Evolutionary conservation across 2,797 vertebrate genomes (phyloP).

Genomic region (Peromyscus nudipes): DNA sequence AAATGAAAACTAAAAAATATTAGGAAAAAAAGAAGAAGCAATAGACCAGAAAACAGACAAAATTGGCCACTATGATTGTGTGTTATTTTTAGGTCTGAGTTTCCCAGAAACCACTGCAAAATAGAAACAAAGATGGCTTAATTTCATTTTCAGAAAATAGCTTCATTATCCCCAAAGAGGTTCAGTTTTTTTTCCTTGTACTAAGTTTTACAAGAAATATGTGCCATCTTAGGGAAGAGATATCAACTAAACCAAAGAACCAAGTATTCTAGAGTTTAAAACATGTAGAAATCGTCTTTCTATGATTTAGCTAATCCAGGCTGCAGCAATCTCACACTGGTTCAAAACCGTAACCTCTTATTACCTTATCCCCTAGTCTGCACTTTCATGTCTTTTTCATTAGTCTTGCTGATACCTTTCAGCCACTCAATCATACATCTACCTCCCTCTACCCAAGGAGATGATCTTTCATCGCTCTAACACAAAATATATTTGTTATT

Average conservation of each 20-base stretch:
- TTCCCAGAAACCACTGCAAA: neutral
- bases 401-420: neutral
- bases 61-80: neutral
- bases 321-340: neutral
- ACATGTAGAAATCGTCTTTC: neutral
- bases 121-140: constrained; percentile 32
- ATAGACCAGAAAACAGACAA: neutral
- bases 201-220: neutral
- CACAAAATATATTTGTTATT: neutral
- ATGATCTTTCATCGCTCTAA: neutral
- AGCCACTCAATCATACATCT: no score
- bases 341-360: neutral
- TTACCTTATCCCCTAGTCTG: neutral
- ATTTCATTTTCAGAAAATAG: constrained; percentile 32
- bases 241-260: neutral
- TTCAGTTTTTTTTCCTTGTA: neutral
- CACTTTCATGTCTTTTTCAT: neutral
- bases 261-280: neutral
- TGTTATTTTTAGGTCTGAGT: constrained; percentile 1
- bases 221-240: neutral
- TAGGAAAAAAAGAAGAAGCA: neutral
- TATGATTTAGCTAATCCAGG: neutral
- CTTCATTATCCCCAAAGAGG: constrained; percentile 21
- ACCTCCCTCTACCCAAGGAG: neutral
- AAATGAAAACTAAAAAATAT: neutral